Base-by-base conservation (phyloP, 2,797 vertebrate species). In the Aplochiton taeniatus region DNA sequence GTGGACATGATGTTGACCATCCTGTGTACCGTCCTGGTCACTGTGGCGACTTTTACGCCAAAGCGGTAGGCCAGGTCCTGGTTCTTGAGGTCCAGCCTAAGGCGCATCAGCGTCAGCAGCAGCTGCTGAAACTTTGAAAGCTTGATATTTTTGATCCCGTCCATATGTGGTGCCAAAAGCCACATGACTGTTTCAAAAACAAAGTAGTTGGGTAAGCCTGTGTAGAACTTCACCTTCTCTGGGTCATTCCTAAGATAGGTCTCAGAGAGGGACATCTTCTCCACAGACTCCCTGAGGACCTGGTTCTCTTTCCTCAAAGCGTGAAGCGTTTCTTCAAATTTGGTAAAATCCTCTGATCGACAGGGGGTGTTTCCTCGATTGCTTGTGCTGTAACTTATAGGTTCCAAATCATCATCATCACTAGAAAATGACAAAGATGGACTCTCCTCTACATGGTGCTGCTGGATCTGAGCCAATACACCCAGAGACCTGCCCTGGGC, bases 41-140 rank as follows among this genome's bases (percentile, higher is more conserved):
- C 89, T 0, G 83, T 90, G 66, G 78, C 74, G 0, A 90, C 88
- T 41, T 91, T 91, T 11, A 92, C 88, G 0, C 91, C 91, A 9
- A 93, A 93, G 68, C 92, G 89, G 63, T 92, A 93, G 47, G 90
- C 92, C 68, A 92, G 78, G 82, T 93, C 92, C 57, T 92, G 90
- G 71, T 92, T 92, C 73, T 85, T 87, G 16, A 93, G 88, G 78
- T 92, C 91, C 65, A 93, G 83, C 4, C 90, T 85, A 6, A 93
- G 89, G 13, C 91, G 85, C 90, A 93, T 92, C 17, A 92, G 83
- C 0, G 91, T 92, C 67, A 93, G 82, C 51, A 93, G 88, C 44
- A 92, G 78, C 80, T 92, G 92, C 78, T 92, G 92, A 80, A 92
- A 92, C 77, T 89, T 91, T 11, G 91, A 88, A 60, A 92, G 89